Base-by-base conservation (phyloP, 2,888 invertebrate species). In the Leptinotarsa rubiginosa region DNA sequence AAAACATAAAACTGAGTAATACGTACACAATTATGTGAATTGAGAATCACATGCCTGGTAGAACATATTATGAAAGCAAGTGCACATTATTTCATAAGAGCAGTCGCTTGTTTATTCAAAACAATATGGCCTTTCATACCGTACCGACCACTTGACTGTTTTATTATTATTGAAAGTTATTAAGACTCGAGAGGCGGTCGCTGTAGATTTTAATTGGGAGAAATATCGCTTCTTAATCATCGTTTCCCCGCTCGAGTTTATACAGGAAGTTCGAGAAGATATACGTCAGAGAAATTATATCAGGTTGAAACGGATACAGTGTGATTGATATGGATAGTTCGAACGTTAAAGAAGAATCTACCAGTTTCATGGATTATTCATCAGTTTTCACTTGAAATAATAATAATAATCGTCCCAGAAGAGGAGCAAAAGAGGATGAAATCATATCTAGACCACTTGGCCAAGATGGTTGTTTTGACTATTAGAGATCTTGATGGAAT, bases 41-140 rank as follows among this genome's bases (percentile, higher is more conserved):
- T 70, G 77, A 65, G 76, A 76, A 86, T 86, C 85, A 85, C 80
- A 84, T 84, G 85, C 85, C 84, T 81, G 83, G 82, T 83, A 81
- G 81, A 81, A 84, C 83, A 80, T 82, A 85, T 85, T 86, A 84
- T 84, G 79, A 79, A 76, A 72, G 80, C 84, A 84, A 86, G 86
- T 86, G 86, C 85, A 82, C 84, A 85, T 86, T 86, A 86, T 86
- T 85, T 84, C 79, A 82, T 83, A 84, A 85, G 85, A 84, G 85
- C 85, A 84, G 84, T 82, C 83, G 82, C 84, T 84, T 85, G 85
- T 85, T 85, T 84, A 81, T 81, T 81, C 78, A 78, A 81, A 84
- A 86, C 86, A 86, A 86, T 86, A 81, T 77, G 77, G 81, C 82
- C 84, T 85, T 86, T 85, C 82, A 85, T 84, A 76, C 79, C 73